Percentiles rank a stretch among this genome's conserved stretches.
These are phyloP conservation scores for Borostomias antarcticus DNA, from an alignment of 2,797 vertebrate genomes.

Conservation along the genomic window DNA sequence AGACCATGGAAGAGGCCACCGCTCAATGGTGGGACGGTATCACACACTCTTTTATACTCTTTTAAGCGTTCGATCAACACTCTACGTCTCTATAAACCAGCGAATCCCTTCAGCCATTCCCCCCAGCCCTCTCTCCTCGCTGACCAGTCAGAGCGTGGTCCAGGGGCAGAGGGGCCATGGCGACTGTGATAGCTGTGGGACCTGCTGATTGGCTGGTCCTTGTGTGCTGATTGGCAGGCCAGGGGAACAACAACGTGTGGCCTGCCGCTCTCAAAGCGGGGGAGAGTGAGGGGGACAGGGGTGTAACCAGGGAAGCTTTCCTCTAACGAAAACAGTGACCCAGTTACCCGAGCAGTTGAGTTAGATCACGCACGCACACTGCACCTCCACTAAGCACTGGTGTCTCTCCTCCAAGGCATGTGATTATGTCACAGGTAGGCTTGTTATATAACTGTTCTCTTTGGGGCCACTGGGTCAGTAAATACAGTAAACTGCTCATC, in stretches of 20 bases:
- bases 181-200: constrained; percentile 41
- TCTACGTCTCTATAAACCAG: constrained; percentile 52
- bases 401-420: constrained; percentile 70
- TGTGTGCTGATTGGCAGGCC: constrained; percentile 43
- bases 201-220: constrained; percentile 46
- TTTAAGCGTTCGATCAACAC: constrained; percentile 43
- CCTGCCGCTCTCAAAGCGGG: constrained; percentile 62
- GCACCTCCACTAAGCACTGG: constrained; percentile 64
- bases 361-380: constrained; percentile 72
- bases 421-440: constrained; percentile 81
- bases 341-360: constrained; percentile 73
- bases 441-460: constrained; percentile 82
- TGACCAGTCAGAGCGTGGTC: constrained; percentile 37
- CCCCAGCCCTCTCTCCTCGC: constrained; percentile 33
- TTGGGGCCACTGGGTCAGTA: constrained; percentile 75
- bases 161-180: constrained; percentile 39
- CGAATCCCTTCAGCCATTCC: constrained; percentile 33
- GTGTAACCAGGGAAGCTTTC: constrained; percentile 64
- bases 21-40: constrained; percentile 33
- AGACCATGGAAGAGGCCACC: constrained; percentile 46
- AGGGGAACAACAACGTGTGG: constrained; percentile 50
- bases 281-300: not conserved
- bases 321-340: constrained; percentile 78
- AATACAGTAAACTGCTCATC: constrained; percentile 69
- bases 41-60: constrained; percentile 40